Base-by-base conservation (phyloP, 2,797 vertebrate species). In the Phoeniculus purpureus region DNA sequence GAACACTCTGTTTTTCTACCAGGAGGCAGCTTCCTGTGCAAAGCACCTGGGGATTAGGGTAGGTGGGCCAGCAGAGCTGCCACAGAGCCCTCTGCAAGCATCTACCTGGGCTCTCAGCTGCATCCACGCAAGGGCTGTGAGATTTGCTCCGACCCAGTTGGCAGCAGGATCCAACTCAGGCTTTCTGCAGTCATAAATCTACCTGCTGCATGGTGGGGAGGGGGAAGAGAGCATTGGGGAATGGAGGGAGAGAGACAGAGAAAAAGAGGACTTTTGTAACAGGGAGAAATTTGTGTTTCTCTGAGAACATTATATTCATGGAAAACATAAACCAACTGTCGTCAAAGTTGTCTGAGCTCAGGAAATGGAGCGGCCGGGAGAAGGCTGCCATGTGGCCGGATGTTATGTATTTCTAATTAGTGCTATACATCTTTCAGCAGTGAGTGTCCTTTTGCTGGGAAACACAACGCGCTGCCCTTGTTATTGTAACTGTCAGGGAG, bases 371-470 rank as follows among this genome's bases (percentile, higher is more conserved):
- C 98, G 98, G 98, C 98, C 97, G 97, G 99, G 99, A 99, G 99
- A 99, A 99, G 98, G 98, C 98, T 96, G 99, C 98, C 99, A 99
- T 99, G 99, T 99, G 99, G 99, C 99, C 99, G 99, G 99, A 99
- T 99, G 99, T 99, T 99, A 99, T 99, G 99, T 98, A 98, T 99
- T 99, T 99, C 99, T 99, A 99, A 99, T 99, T 99, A 99, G 99
- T 98, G 98, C 98, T 99, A 99, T 99, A 99, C 99, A 99, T 99
- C 99, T 99, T 99, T 99, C 99, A 99, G 98, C 98, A 97, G 98
- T 96, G 97, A 98, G 97, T 97, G 97, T 98, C 98, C 98, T 99
- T 99, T 98, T 98, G 98, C 98, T 99, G 98, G 98, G 98, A 98
- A 98, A 97, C 97, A 96, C 97, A 98, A 97, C 97, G 94, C 96